Evolutionary conservation across 2,888 invertebrate species (phyloP), one percentile per base, ranked within the genome.

Genomic region (Corythucha ciliata): DNA sequence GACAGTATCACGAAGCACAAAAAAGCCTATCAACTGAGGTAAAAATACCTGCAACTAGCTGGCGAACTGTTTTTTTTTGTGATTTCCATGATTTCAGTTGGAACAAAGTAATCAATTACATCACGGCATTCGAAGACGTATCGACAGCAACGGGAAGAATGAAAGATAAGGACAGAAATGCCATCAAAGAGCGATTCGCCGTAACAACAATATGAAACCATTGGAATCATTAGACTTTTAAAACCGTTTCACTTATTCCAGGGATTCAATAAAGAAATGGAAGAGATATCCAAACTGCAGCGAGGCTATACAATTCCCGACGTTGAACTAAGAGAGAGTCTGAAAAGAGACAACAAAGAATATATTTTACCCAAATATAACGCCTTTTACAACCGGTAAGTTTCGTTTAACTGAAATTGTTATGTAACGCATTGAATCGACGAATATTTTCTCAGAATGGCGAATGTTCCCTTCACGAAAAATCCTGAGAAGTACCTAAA

Each of bases 231-330:
- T 6, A 6, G 5, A 18, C n/a, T 40, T 24, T 14, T 10, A 22
- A 14, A 39, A 37, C 1, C 20, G 27, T 34, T 37, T 6, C 4
- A 5, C 5, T 36, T 41, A 3, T 34, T 44, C n/a, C 65, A 92
- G 90, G 83, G 85, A 44, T 96, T 96, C 69, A 94, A 96, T 69
- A 90, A 91, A 66, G 96, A 96, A 69, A 81, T 96, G 67, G 94
- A 96, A 64, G 93, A 94, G 63, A 78, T 84, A 12, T 78, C 81
- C 2, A 81, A 83, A 60, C 77, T 79, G 25, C 94, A 96, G 72
- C 79, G 89, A 55, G 80, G 83, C 27, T 94, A 93, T 72, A 87
- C 91, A 45, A 88, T 96, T 63, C 94, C 96, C 0, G 94, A 96
- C 72, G 77, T 83, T 1, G 90, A 92, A 63, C 72, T 96, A 47